A percentile compares a stretch with the other conserved stretches of the same genome.
These are phyloP conservation scores for Apaloderma vittatum DNA, from an alignment of 2,113 vertebrate species.

Conservation along the genomic window DNA sequence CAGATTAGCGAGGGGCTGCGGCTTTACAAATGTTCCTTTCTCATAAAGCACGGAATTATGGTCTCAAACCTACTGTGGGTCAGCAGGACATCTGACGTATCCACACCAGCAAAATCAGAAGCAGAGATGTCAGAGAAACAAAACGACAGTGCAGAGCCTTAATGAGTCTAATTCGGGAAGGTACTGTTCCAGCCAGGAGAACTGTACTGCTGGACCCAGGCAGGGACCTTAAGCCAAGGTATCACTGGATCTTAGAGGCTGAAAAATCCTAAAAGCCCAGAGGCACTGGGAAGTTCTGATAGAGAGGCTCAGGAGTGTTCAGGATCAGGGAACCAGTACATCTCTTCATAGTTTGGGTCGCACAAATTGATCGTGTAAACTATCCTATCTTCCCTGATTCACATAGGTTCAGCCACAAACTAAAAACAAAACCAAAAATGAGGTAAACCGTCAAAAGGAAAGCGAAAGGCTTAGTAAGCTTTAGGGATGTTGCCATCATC, in stretches of 20 bases:
- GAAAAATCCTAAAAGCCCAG: neutral
- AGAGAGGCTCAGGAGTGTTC: neutral
- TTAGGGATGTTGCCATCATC: neutral
- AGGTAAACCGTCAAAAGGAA: neutral
- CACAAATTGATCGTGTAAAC: neutral
- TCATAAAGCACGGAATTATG: constrained; percentile 43
- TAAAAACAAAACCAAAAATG: neutral
- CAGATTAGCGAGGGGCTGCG: neutral
- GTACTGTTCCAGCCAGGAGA: neutral
- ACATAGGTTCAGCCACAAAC: neutral
- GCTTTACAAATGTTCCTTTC: constrained; percentile 3
- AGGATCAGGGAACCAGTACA: neutral
- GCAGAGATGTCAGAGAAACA: neutral
- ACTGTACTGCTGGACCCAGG: neutral
- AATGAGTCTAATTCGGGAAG: neutral
- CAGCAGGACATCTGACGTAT: neutral
- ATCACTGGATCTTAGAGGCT: neutral
- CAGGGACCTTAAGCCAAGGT: neutral
- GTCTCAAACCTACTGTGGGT: neutral
- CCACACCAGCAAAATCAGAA: neutral
- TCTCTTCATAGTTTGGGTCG: neutral
- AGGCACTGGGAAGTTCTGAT: neutral
- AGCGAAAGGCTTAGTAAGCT: neutral
- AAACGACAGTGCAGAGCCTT: neutral
- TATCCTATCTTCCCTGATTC: neutral